A percentile compares a stretch with the other conserved stretches of the same genome.
These are phyloP conservation scores for Nemotelus nigrinus DNA, from an alignment of 2,888 invertebrate species.

Conservation along the genomic window DNA sequence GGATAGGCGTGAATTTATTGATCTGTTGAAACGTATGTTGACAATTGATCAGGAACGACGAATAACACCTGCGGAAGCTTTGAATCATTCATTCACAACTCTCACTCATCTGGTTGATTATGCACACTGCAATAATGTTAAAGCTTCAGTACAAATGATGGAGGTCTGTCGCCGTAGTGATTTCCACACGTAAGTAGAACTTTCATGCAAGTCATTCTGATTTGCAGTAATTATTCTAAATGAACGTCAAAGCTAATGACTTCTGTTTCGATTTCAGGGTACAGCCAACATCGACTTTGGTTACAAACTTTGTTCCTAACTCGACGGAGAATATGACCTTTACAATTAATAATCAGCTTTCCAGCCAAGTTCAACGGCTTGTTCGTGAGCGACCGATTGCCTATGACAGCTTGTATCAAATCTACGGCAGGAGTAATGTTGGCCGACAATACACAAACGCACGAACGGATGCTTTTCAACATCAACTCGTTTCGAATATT, in stretches of 20 bases:
- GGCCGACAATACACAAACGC: conserved; percentile 75
- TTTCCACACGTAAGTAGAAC: conserved; percentile 63
- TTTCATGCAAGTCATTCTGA: background rate
- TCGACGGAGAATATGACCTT: conserved; percentile 88
- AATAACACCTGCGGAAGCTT: conserved; percentile 93
- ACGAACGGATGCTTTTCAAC: conserved; percentile 86
- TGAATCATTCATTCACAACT: conserved; percentile 94
- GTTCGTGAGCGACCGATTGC: conserved; percentile 79
- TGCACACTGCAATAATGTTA: conserved; percentile 96
- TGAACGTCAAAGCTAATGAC: too few species aligned
- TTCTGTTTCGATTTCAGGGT: conserved; percentile 55
- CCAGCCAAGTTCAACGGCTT: conserved; percentile 77
- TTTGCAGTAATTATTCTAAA: too few species aligned
- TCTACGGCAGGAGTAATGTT: conserved; percentile 74
- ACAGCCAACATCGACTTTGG: conserved; percentile 71
- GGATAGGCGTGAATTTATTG: conserved; percentile 96
- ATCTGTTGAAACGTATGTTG: conserved; percentile 96
- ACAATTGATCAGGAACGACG: conserved; percentile 98
- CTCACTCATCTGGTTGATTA: conserved; percentile 94
- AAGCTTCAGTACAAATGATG: conserved; percentile 98
- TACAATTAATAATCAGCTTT: conserved; percentile 90
- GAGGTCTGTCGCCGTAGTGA: conserved; percentile 75
- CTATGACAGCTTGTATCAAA: conserved; percentile 75
- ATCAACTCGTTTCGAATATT: conserved; percentile 93
- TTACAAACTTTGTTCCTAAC: conserved; percentile 80